Conservation (phyloP, 2,888 invertebrate species). For the Galerucella calmariensis region DNA sequence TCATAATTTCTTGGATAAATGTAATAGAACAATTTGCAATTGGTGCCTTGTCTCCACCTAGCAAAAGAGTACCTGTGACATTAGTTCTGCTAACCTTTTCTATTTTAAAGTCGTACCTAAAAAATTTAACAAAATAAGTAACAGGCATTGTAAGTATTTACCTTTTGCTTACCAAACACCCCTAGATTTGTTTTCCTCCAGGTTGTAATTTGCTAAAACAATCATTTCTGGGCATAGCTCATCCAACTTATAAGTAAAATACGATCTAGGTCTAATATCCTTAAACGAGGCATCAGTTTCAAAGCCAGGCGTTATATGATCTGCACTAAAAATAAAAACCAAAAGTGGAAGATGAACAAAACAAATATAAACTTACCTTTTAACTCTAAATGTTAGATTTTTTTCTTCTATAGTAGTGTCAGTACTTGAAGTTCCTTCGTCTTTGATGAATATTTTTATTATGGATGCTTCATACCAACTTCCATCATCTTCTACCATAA, state of each 20-base stretch:
- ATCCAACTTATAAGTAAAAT: constrained; percentile 66
- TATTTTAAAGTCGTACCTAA: constrained; percentile 54
- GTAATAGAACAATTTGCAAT: constrained; percentile 72
- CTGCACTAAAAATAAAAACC: constrained; percentile 35
- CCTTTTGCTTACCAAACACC: constrained; percentile 74
- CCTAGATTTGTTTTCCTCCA: constrained; percentile 73
- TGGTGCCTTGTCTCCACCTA: constrained; percentile 69
- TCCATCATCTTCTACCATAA: constrained; percentile 71
- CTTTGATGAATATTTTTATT: constrained; percentile 65
- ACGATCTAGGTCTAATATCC: constrained; percentile 77
- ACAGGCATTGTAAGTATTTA: background rate
- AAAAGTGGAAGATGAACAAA: background rate
- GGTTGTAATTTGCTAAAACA: constrained; percentile 81
- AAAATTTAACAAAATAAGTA: background rate
- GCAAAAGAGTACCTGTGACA: constrained; percentile 70
- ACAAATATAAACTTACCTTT: constrained; percentile 42
- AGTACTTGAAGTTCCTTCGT: constrained; percentile 29
- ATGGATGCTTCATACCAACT: constrained; percentile 81
- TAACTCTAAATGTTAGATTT: constrained; percentile 65
- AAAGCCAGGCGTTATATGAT: constrained; percentile 49
- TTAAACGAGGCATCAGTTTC: constrained; percentile 64
- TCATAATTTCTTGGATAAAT: constrained; percentile 74
- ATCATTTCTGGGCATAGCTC: constrained; percentile 71
- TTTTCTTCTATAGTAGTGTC: constrained; percentile 48
- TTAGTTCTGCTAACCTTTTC: constrained; percentile 64